phyloP scores from a whole-genome alignment of 2,113 vertebrate genomes.

The Tychaedon coryphoeus region DNA sequence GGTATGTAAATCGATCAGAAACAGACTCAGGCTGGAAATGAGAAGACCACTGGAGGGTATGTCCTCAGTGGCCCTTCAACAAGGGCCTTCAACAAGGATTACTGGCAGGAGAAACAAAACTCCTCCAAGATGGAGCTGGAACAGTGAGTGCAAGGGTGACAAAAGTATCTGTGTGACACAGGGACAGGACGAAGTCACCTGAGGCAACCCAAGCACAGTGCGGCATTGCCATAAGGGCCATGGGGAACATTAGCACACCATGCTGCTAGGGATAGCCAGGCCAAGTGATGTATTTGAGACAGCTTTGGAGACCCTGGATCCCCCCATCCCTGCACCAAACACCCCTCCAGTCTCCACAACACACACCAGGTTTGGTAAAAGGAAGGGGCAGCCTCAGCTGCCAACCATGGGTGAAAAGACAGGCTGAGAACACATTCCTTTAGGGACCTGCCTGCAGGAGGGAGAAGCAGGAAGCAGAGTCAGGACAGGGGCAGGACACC shows the following conservation, averaged over 20 bases:
- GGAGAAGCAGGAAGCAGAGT: neutral
- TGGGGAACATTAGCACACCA: rapidly evolving
- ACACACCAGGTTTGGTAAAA: neutral
- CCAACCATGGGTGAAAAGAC: rapidly evolving
- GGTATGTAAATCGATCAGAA: neutral
- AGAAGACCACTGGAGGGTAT: neutral
- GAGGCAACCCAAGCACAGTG: neutral
- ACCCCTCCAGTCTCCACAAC: neutral
- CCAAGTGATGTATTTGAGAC: rapidly evolving
- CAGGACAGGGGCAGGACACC: neutral
- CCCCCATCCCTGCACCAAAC: neutral
- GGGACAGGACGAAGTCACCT: neutral
- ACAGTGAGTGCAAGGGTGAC: neutral
- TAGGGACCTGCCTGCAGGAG: neutral
- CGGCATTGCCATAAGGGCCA: neutral
- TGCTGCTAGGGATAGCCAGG: neutral
- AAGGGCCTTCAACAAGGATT: neutral
- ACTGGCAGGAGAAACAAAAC: neutral
- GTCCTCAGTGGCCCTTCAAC: neutral
- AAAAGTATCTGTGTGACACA: neutral
- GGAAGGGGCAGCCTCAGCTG: neutral
- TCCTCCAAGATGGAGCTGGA: neutral
- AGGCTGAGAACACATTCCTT: neutral
- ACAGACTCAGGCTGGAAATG: neutral
- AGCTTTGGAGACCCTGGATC: neutral